phyloP scores from a whole-genome alignment of 2,113 vertebrate genomes.

The Cricetomys ansorgei region DNA sequence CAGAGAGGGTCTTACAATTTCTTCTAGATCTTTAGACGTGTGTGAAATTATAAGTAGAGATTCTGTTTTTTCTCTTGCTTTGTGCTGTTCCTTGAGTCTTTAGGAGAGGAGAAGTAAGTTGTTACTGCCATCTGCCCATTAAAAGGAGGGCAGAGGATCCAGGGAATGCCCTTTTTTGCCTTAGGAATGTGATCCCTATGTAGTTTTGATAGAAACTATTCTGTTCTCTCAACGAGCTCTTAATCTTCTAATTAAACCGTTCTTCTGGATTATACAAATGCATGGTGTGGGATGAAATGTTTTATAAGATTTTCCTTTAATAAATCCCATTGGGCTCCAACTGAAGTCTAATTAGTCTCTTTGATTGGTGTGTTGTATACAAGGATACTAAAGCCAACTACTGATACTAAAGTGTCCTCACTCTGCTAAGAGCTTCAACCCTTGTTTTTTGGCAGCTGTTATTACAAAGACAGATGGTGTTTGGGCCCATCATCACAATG shows the following conservation, averaged over 20 bases:
- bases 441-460: conserved; percentile 65
- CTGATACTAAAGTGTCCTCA: conserved; percentile 43
- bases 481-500: conserved; percentile 48
- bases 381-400: conserved; percentile 52
- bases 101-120: neutral
- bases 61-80: neutral
- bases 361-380: conserved; percentile 70
- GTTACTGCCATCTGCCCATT: neutral
- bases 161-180: neutral
- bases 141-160: neutral
- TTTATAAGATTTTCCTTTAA: conserved; percentile 74
- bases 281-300: conserved; percentile 57
- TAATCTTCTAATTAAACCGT: conserved; percentile 72
- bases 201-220: conserved; percentile 61
- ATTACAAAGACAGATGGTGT: conserved; percentile 75
- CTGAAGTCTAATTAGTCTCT: conserved; percentile 75
- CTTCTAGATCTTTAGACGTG: neutral
- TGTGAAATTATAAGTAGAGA: neutral
- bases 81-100: no score
- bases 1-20: neutral
- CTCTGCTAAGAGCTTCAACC: conserved; percentile 50
- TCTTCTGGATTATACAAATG: conserved; percentile 68
- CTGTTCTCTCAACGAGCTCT: conserved; percentile 56
- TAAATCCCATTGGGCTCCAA: conserved; percentile 71
- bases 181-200: neutral